Percentiles rank a stretch among this genome's conserved stretches.
Evolutionary conservation across 2,113 vertebrate genomes (phyloP).

Genomic region (Antechinus flavipes): DNA sequence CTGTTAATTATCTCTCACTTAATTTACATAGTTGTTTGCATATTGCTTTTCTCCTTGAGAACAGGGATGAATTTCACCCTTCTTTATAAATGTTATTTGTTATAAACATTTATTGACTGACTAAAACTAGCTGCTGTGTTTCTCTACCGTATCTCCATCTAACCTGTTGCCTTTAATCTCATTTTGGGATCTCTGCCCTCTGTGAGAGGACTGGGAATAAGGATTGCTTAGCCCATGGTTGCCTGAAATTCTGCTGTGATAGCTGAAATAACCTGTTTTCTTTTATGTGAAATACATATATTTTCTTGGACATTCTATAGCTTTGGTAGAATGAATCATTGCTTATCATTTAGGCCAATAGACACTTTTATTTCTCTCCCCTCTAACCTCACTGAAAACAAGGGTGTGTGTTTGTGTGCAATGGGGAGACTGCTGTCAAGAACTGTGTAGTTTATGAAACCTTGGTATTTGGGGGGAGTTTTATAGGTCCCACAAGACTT

Average conservation of each 20-base stretch:
- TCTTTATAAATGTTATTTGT: not conserved
- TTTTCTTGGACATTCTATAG: not conserved
- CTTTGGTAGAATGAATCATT: not conserved
- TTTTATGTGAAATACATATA: not conserved
- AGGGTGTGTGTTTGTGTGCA: not conserved
- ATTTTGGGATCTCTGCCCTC: not conserved
- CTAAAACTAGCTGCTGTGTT: not conserved
- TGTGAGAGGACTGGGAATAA: not conserved
- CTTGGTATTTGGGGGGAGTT: not conserved
- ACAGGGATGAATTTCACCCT: not conserved
- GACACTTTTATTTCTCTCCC: not conserved
- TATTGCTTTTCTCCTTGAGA: not conserved
- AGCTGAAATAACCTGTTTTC: not conserved
- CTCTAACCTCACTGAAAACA: not conserved
- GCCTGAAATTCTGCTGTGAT: not conserved
- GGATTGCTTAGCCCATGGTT: not conserved
- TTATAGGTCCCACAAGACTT: conserved; percentile 7
- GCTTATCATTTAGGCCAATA: not conserved
- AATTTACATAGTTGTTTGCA: not conserved
- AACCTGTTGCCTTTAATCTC: not conserved
- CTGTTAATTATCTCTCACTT: not conserved
- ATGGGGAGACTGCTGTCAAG: not conserved
- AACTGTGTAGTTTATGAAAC: not conserved
- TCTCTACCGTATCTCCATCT: not conserved
- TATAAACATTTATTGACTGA: not conserved